Evolutionary conservation across 2,113 vertebrate genomes (phyloP).

Genomic region (Pongo abelii): DNA sequence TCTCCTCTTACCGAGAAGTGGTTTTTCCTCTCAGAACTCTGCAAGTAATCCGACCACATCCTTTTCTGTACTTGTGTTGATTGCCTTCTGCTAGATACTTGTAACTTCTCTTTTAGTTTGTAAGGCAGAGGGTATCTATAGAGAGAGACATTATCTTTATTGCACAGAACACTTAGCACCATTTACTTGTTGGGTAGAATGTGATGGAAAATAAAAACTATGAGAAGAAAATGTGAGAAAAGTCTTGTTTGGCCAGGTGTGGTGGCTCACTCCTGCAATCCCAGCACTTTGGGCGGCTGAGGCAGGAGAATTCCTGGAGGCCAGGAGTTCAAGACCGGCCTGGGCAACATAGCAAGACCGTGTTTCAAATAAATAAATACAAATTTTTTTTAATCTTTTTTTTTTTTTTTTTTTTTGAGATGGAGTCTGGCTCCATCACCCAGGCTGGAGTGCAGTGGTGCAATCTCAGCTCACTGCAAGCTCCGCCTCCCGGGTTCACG

Average conservation of each 20-base stretch:
- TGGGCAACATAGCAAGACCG: no score
- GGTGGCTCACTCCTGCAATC: no score
- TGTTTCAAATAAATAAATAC: no score
- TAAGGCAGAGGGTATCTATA: not conserved
- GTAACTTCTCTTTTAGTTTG: not conserved
- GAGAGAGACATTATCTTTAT: not conserved
- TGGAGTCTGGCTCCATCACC: no score
- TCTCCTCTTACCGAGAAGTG: not conserved
- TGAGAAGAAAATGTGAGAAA: not conserved
- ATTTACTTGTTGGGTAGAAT: not conserved
- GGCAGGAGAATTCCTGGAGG: no score
- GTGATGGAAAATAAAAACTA: not conserved
- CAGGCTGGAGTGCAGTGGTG: no score
- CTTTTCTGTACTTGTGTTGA: not conserved
- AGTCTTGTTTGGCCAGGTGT: not conserved
- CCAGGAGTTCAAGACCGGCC: no score
- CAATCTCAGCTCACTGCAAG: no score
- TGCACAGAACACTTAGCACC: not conserved
- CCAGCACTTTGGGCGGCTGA: no score
- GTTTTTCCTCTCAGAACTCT: not conserved
- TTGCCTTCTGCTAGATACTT: not conserved
- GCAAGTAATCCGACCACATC: not conserved
- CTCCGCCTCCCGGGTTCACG: no score
- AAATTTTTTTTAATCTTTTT: no score
- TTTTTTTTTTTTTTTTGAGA: no score